Evolutionary conservation across 2,797 vertebrate species (phyloP).

Genomic region (Scomberomorus guttatus): DNA sequence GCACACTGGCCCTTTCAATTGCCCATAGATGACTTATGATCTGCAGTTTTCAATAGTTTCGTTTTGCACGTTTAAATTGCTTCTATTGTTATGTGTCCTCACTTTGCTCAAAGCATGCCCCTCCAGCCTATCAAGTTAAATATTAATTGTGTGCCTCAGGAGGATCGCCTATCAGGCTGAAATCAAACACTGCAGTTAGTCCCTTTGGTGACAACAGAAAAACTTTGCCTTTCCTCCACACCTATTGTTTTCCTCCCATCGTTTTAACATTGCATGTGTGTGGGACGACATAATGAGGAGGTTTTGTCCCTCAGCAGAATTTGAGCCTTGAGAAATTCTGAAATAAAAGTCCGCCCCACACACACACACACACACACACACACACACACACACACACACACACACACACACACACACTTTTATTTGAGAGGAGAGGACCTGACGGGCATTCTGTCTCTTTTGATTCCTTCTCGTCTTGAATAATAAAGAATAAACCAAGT

Average conservation of each 20-base stretch:
- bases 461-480: conserved; percentile 25
- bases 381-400: too few species aligned
- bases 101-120: conserved; percentile 75
- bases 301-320: conserved; percentile 54
- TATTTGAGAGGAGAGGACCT: conserved; percentile 6
- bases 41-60: conserved; percentile 74
- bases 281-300: conserved; percentile 46
- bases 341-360: conserved; percentile 36
- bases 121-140: conserved; percentile 87
- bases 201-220: conserved; percentile 82
- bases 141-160: conserved; percentile 87
- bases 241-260: conserved; percentile 68
- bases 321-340: conserved; percentile 42
- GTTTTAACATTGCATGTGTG: conserved; percentile 52
- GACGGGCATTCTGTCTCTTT: conserved; percentile 4
- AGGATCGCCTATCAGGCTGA: conserved; percentile 86
- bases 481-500: conserved; percentile 4
- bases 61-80: conserved; percentile 81
- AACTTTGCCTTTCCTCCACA: conserved; percentile 54
- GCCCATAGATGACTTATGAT: conserved; percentile 72
- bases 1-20: conserved; percentile 59
- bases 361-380: neutral
- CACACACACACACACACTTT: neutral
- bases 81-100: conserved; percentile 77
- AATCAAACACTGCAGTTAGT: conserved; percentile 88